A percentile compares a stretch with the other conserved stretches of the same genome.
These are phyloP conservation scores for Unio delphinus DNA, from an alignment of 2,888 invertebrate species.

Conservation along the genomic window DNA sequence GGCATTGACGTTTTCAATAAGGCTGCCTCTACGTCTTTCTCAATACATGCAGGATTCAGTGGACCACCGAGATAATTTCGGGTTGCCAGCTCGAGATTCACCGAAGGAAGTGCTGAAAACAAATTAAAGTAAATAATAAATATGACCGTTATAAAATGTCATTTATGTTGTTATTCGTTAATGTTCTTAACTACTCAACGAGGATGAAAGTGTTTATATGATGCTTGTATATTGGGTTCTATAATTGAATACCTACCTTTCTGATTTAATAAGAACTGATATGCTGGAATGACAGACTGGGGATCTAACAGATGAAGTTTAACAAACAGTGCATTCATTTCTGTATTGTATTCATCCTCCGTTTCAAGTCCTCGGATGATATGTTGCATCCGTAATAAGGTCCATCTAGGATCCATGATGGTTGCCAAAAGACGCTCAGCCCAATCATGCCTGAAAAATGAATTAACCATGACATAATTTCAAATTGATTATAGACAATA, in stretches of 20 bases:
- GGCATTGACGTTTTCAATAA: conserved; percentile 52
- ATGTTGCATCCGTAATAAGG: conserved; percentile 47
- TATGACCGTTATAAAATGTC: background rate
- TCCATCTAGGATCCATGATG: conserved; percentile 61
- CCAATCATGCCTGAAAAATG: conserved; percentile 56
- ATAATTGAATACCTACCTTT: conserved; percentile 47
- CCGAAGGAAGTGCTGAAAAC: conserved; percentile 63
- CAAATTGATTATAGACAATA: background rate
- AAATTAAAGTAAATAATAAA: conserved; percentile 1
- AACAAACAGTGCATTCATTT: conserved; percentile 67
- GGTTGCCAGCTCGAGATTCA: conserved; percentile 65
- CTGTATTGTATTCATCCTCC: conserved; percentile 60
- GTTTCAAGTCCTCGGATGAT: conserved; percentile 56
- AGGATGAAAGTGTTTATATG: background rate
- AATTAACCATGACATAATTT: background rate
- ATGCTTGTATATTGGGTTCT: background rate
- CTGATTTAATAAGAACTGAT: conserved; percentile 57
- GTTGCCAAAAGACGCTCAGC: conserved; percentile 55
- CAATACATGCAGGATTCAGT: conserved; percentile 52
- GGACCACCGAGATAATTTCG: conserved; percentile 66
- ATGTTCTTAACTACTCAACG: background rate
- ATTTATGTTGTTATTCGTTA: no score
- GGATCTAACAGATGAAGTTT: conserved; percentile 68
- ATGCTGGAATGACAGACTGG: conserved; percentile 64
- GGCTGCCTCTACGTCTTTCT: conserved; percentile 51